These are phyloP conservation scores for Pygmarrhopalites habei DNA, from an alignment of 1,140 invertebrate genomes.

Conservation along the genomic window DNA sequence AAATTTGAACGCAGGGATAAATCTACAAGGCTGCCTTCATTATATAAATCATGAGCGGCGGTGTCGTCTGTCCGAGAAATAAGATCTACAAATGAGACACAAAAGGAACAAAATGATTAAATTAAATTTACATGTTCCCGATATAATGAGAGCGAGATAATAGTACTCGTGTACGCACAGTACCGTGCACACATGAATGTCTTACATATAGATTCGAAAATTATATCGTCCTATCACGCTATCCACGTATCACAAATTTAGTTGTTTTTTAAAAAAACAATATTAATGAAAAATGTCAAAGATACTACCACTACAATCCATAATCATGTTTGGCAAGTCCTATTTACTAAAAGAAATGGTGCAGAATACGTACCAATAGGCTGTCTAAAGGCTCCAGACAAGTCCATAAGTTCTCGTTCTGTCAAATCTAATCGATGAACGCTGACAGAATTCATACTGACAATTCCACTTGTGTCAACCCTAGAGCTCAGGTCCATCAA, in stretches of 20 bases:
- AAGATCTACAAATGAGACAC: no score
- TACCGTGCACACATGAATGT: no score
- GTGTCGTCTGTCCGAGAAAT: conserved; percentile 26
- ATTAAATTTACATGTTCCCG: no score
- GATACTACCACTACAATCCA: neutral
- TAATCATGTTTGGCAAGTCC: no score
- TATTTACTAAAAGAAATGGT: no score
- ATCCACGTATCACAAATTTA: no score
- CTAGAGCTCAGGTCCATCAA: conserved; percentile 36
- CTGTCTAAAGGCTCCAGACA: conserved; percentile 33
- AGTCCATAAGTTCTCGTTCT: conserved; percentile 25
- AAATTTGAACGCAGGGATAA: conserved; percentile 31
- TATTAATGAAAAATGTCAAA: neutral
- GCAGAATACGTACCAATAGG: conserved; percentile 29
- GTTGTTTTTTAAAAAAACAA: neutral
- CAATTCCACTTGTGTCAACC: conserved; percentile 9
- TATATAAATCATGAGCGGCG: conserved; percentile 18
- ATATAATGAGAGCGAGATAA: no score
- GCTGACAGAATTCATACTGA: conserved; percentile 8
- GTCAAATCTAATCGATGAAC: conserved; percentile 18
- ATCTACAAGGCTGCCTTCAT: conserved; percentile 31
- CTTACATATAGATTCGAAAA: no score
- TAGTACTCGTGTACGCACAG: no score
- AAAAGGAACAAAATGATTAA: no score
- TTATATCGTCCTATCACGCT: no score